phyloP scores from a whole-genome alignment of 2,797 vertebrate species.

The Tragelaphus eurycerus region DNA sequence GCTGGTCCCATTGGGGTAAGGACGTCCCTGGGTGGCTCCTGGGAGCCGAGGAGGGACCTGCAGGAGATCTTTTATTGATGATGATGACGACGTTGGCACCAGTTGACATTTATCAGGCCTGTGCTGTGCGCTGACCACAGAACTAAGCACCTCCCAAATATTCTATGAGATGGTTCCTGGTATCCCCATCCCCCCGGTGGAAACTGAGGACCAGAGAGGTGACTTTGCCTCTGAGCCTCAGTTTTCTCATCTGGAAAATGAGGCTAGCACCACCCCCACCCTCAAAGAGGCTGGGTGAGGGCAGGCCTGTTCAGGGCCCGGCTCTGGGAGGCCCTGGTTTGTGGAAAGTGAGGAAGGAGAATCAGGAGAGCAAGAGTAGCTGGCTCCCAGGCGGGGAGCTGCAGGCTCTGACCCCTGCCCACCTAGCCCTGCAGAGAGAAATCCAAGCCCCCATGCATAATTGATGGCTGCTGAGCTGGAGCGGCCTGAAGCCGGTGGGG shows the following conservation, averaged over 20 bases:
- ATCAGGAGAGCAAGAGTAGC: not conserved
- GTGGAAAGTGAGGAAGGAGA: not conserved
- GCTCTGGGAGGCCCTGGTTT: not conserved
- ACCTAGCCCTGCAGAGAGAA: conserved; percentile 55
- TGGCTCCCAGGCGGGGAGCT: not conserved
- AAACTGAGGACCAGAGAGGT: not conserved
- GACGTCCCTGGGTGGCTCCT: not conserved
- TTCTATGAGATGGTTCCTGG: not conserved
- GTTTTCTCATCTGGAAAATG: not conserved
- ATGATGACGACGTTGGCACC: not conserved
- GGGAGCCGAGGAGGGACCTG: not conserved
- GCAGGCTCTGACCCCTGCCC: not conserved
- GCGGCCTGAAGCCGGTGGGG: not conserved
- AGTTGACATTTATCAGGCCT: not conserved
- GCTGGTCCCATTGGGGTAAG: rapidly evolving
- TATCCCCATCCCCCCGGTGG: not conserved
- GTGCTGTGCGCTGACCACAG: not conserved
- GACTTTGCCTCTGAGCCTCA: not conserved
- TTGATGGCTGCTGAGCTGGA: conserved; percentile 73
- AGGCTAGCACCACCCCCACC: not conserved
- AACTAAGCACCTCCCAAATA: not conserved
- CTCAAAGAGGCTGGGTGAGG: not conserved
- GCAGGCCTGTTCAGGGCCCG: not conserved
- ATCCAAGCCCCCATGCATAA: conserved; percentile 82
- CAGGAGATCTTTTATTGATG: not conserved